Evolutionary conservation across 2,797 vertebrate genomes (phyloP), one percentile per base, ranked within the genome.

Genomic region (Lepus townsendii): DNA sequence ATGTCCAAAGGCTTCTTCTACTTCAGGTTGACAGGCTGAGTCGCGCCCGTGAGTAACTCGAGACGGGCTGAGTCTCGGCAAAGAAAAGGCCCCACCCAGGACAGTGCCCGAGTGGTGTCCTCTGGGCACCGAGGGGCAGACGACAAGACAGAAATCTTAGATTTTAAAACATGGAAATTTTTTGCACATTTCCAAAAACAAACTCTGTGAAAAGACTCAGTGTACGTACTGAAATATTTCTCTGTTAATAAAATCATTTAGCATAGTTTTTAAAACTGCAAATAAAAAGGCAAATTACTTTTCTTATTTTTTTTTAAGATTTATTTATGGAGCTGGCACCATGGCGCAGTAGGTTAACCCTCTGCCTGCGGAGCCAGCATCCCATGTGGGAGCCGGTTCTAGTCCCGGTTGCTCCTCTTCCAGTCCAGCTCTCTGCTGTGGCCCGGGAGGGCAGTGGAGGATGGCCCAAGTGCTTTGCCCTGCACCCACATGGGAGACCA

Each of bases 21-120:
- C 72, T 92, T 94, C 52, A 93, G 80, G 7, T 63, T 91, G 54
- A 57, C 14, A 89, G 54, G 60, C 90, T 96, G 52, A 91, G 72
- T 85, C 60, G 17, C 30, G 11, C 14, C 52, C 19, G 47, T 52
- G 83, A 42, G 11, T 83, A 78, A 75, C 47, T 10, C 87, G 93
- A 30, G 89, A 91, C 19, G n/a, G 16, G 57, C 20, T 76, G 12
- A 95, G 57, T 68, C 5, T 82, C 60, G 90, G 24, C 9, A 73
- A 47, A 80, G 57, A 94, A 87, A 90, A 65, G n/a, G 76, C 77
- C 38, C 20, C 11, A 82, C 47, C 65, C 32, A 82, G 2, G 35
- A 90, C 89, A 35, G 76, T 89, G 26, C 24, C 65, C 38, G 63
- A 73, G 35, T 11, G 54, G 11, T 60, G 84, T 60, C 84, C 94